Conservation (phyloP, 2,888 invertebrate species). For the Boloria selene region DNA sequence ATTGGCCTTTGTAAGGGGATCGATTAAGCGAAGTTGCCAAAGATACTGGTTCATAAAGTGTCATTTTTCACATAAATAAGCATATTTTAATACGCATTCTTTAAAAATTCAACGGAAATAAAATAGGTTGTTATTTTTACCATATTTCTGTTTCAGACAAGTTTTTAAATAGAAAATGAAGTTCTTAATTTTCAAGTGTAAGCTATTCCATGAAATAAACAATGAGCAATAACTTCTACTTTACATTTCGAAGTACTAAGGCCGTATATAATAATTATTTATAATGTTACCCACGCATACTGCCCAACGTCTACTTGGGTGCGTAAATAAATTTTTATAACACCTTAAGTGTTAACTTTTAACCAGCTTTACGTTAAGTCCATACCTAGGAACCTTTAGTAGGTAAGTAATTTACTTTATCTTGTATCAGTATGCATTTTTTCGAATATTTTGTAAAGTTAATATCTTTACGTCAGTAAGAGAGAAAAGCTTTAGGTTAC, state of each 20-base stretch:
- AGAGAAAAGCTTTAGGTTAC: too few relatives aligned
- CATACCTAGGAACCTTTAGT: conserved; percentile 16
- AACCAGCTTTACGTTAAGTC: conserved; percentile 19
- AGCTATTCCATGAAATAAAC: neutral
- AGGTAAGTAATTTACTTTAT: conserved; percentile 8
- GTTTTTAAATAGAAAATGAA: neutral
- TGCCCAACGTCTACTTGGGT: conserved; percentile 23
- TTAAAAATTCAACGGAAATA: too few relatives aligned
- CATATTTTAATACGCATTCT: too few relatives aligned
- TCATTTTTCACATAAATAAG: neutral
- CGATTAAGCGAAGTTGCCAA: conserved; percentile 1
- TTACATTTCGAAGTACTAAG: conserved; percentile 17
- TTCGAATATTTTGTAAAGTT: neutral
- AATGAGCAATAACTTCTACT: neutral
- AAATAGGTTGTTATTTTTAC: too few relatives aligned
- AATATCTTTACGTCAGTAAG: too few relatives aligned
- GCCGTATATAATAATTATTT: conserved; percentile 24
- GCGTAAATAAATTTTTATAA: conserved; percentile 29
- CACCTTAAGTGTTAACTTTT: conserved; percentile 20
- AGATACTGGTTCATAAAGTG: neutral
- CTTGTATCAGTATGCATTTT: neutral
- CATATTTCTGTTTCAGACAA: too few relatives aligned
- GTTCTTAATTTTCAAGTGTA: neutral
- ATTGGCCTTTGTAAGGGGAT: conserved; percentile 17
- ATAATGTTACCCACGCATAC: conserved; percentile 25